Evolutionary conservation across 2,797 vertebrate species (phyloP).

Genomic region (Vultur gryphus): DNA sequence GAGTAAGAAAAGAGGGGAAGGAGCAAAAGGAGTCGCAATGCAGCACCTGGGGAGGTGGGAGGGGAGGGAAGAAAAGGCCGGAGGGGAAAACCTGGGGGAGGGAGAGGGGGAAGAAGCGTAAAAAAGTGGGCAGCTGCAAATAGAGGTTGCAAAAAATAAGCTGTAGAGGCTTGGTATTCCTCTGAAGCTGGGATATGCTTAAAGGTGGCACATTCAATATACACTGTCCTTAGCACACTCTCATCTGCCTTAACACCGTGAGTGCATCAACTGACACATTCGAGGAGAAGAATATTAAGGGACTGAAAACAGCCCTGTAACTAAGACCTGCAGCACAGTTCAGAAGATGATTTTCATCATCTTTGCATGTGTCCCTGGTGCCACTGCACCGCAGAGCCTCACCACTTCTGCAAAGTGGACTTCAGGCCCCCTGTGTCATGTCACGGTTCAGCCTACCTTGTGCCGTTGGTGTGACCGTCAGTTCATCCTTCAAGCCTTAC

Average conservation of each 20-base stretch:
- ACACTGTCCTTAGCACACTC: neutral
- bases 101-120: neutral
- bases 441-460: neutral
- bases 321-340: neutral
- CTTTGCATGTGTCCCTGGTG: neutral
- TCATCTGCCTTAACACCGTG: neutral
- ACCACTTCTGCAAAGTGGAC: neutral
- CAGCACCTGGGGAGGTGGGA: too few relatives aligned
- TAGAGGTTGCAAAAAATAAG: neutral
- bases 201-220: neutral
- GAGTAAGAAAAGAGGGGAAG: neutral
- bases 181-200: neutral
- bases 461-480: neutral
- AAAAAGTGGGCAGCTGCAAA: neutral
- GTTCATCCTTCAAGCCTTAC: neutral
- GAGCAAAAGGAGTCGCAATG: neutral
- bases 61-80: fast-evolving
- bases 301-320: neutral
- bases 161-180: neutral
- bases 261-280: neutral
- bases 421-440: fast-evolving
- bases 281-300: neutral
- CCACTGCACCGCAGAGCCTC: fast-evolving
- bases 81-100: neutral
- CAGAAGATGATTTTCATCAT: neutral